Percentiles rank a stretch among this genome's conserved stretches.
Evolutionary conservation across 2,888 invertebrate genomes (phyloP).

Genomic region (Scaptomyza flava): DNA sequence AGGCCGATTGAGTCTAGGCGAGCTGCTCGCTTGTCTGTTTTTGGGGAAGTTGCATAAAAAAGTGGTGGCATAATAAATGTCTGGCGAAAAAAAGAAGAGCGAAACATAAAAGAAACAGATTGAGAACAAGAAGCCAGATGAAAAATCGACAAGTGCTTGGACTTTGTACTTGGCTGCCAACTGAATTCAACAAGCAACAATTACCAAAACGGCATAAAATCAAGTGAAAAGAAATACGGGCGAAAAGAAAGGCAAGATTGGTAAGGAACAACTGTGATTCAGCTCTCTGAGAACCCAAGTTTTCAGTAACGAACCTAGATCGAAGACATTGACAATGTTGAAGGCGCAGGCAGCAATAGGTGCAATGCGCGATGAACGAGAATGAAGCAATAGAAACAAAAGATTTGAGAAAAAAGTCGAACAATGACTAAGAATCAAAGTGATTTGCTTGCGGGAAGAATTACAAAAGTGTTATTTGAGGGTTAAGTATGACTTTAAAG

Average conservation of each 20-base stretch:
- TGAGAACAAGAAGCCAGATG: constrained; percentile 17
- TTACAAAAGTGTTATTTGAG: constrained; percentile 35
- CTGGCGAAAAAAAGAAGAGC: constrained; percentile 9
- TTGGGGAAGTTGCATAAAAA: constrained; percentile 42
- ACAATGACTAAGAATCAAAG: constrained; percentile 24
- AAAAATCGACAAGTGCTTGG: constrained; percentile 45
- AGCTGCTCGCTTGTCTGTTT: constrained; percentile 22
- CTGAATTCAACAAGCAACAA: constrained; percentile 77
- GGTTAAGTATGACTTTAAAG: not conserved
- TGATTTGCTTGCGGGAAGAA: not conserved
- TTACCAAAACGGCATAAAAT: constrained; percentile 50
- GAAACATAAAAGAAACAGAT: constrained; percentile 20
- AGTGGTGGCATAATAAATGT: constrained; percentile 49
- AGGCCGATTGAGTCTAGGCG: constrained; percentile 42
- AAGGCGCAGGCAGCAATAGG: constrained; percentile 24
- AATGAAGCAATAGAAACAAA: constrained; percentile 75
- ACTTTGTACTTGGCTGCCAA: constrained; percentile 43
- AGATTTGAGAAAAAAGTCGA: constrained; percentile 37
- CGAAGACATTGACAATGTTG: constrained; percentile 64
- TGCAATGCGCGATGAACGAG: constrained; percentile 68
- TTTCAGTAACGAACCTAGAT: constrained; percentile 43
- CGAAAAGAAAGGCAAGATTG: not conserved
- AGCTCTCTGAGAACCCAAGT: constrained; percentile 45
- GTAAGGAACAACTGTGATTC: constrained; percentile 52
- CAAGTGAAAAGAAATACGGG: not conserved